phyloP scores from a whole-genome alignment of 1,140 invertebrate genomes.

The Drosophila littoralis region DNA sequence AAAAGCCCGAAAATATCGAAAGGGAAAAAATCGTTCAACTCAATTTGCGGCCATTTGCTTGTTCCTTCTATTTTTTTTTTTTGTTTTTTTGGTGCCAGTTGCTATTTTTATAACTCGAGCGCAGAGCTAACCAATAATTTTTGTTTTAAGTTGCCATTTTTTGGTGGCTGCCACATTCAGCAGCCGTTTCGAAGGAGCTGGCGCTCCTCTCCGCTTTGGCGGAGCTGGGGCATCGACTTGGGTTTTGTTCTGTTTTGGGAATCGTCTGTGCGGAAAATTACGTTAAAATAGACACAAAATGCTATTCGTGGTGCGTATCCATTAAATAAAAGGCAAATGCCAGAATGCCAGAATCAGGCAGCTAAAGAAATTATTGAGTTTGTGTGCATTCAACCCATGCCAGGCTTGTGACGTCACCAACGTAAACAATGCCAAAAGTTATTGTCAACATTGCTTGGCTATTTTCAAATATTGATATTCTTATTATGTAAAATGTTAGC shows the following conservation, averaged over 20 bases:
- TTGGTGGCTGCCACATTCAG: constrained; percentile 66
- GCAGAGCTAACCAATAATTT: constrained; percentile 71
- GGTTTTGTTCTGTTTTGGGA: constrained; percentile 28
- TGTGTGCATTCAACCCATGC: not conserved
- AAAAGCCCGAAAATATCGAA: not conserved
- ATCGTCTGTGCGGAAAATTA: constrained; percentile 77
- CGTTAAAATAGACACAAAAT: constrained; percentile 81
- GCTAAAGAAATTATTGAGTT: constrained; percentile 6
- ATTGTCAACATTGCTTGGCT: no score
- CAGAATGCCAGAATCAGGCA: constrained; percentile 37
- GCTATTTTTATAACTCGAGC: constrained; percentile 34
- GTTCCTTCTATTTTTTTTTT: no score
- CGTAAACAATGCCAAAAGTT: not conserved
- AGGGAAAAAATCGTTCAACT: constrained; percentile 67
- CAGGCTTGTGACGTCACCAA: not conserved
- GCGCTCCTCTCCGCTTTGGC: not conserved
- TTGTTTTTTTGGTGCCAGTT: constrained; percentile 9
- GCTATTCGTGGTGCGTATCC: constrained; percentile 63
- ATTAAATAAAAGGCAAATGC: constrained; percentile 48
- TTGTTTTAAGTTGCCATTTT: constrained; percentile 70
- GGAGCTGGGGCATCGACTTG: not conserved
- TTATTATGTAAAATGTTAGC: not conserved
- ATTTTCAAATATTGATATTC: no score
- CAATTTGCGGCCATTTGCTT: constrained; percentile 63
- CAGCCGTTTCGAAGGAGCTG: constrained; percentile 5